Conservation (phyloP, 2,888 invertebrate species). For the Hyposoter dolosus region DNA sequence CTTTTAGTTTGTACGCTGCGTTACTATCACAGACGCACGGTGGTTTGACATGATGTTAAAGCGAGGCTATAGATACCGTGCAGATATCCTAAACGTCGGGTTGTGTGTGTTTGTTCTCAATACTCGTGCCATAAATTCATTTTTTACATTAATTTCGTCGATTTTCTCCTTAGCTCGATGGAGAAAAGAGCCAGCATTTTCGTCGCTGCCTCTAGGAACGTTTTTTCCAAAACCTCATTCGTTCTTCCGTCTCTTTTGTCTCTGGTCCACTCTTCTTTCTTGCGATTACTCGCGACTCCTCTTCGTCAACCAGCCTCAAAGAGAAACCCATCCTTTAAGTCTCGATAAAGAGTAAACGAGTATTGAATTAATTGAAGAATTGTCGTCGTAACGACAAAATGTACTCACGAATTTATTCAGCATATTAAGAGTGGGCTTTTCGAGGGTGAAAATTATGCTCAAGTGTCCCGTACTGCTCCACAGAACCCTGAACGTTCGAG, state of each 20-base stretch:
- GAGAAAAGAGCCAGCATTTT: constrained; percentile 3
- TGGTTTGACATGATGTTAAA: constrained; percentile 22
- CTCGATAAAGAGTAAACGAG: not conserved
- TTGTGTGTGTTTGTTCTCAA: not conserved
- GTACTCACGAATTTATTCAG: constrained; percentile 55
- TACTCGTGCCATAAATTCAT: constrained; percentile 16
- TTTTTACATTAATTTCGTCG: constrained; percentile 43
- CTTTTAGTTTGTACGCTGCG: constrained; percentile 4
- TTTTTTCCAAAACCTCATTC: constrained; percentile 18
- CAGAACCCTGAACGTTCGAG: not conserved
- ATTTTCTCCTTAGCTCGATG: constrained; percentile 30
- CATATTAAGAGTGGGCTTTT: constrained; percentile 31
- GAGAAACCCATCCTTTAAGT: not conserved
- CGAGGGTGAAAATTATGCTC: constrained; percentile 60
- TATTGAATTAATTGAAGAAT: constrained; percentile 30
- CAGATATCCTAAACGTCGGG: not conserved
- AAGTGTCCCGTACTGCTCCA: constrained; percentile 43
- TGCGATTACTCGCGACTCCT: not conserved
- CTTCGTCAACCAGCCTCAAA: constrained; percentile 2
- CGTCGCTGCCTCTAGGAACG: not conserved
- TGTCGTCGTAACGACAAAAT: constrained; percentile 41
- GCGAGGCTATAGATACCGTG: constrained; percentile 3
- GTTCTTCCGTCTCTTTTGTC: constrained; percentile 4
- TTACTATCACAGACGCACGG: constrained; percentile 1
- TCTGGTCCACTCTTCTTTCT: not conserved